Evolutionary conservation across 2,888 invertebrate species (phyloP).

Genomic region (Orchesella flavescens): DNA sequence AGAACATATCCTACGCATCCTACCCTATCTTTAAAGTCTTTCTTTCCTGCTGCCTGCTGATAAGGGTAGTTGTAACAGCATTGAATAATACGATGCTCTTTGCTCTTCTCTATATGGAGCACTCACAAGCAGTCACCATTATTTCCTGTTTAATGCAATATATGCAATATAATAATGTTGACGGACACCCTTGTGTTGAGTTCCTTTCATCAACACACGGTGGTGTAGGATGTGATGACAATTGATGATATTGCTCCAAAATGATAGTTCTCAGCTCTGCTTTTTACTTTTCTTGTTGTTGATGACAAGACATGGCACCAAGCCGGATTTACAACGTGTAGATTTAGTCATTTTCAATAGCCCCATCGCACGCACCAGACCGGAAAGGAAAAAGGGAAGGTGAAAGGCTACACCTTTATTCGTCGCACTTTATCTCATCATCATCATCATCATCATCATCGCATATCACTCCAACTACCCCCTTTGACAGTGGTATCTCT

Average conservation of each 20-base stretch:
- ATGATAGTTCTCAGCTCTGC: slow-evolving; percentile 10
- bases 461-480: slow-evolving; percentile 18
- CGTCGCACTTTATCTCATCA: not conserved
- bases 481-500: slow-evolving; percentile 32
- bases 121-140: not conserved
- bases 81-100: too few relatives aligned
- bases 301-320: slow-evolving; percentile 48
- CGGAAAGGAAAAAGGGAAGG: slow-evolving; percentile 43
- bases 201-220: not conserved
- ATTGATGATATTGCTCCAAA: too few relatives aligned
- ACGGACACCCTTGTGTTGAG: too few relatives aligned
- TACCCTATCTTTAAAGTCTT: not conserved
- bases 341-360: slow-evolving; percentile 29
- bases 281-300: slow-evolving; percentile 12
- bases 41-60: not conserved
- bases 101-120: too few relatives aligned
- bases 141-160: slow-evolving; percentile 2
- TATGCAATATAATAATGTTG: too few relatives aligned
- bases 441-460: not conserved
- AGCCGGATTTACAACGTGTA: slow-evolving; percentile 33
- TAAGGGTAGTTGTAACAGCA: too few relatives aligned
- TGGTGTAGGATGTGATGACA: not conserved
- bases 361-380: slow-evolving; percentile 50
- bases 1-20: slow-evolving; percentile 1
- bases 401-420: slow-evolving; percentile 19